These are phyloP conservation scores for Tethea ocularis DNA, from an alignment of 2,888 invertebrate genomes.

Conservation along the genomic window DNA sequence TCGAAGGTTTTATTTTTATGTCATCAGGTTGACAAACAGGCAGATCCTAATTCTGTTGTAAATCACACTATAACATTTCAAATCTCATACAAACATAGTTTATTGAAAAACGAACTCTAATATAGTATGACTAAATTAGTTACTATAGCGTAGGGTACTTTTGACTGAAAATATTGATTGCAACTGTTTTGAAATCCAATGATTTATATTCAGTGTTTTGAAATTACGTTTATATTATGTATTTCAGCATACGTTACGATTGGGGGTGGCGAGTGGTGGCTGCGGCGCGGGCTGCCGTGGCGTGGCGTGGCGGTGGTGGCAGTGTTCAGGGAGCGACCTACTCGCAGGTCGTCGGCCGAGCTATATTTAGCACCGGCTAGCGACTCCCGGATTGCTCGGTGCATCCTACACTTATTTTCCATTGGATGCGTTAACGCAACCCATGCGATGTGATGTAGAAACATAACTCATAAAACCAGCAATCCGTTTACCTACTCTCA, in stretches of 20 bases:
- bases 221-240: background rate
- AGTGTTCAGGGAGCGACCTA: conserved; percentile 63
- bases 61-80: too few relatives aligned
- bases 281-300: conserved; percentile 15
- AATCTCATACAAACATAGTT: too few relatives aligned
- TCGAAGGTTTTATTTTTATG: too few relatives aligned
- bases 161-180: too few relatives aligned
- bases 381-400: conserved; percentile 48
- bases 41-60: too few relatives aligned
- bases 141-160: too few relatives aligned
- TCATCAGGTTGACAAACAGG: too few relatives aligned
- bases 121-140: too few relatives aligned
- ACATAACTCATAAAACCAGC: conserved; percentile 11
- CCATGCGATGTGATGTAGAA: background rate
- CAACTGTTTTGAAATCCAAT: too few relatives aligned
- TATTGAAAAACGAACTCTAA: too few relatives aligned
- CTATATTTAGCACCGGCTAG: conserved; percentile 70
- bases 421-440: conserved; percentile 55
- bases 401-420: conserved; percentile 65
- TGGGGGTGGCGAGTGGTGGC: conserved; percentile 14
- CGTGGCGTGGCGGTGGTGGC: conserved; percentile 20
- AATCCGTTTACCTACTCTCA: background rate
- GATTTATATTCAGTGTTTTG: background rate
- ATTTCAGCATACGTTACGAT: background rate
- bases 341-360: conserved; percentile 72